Conservation (phyloP, 2,888 invertebrate species). For the Scaptodrosophila latifasciaeformis region DNA sequence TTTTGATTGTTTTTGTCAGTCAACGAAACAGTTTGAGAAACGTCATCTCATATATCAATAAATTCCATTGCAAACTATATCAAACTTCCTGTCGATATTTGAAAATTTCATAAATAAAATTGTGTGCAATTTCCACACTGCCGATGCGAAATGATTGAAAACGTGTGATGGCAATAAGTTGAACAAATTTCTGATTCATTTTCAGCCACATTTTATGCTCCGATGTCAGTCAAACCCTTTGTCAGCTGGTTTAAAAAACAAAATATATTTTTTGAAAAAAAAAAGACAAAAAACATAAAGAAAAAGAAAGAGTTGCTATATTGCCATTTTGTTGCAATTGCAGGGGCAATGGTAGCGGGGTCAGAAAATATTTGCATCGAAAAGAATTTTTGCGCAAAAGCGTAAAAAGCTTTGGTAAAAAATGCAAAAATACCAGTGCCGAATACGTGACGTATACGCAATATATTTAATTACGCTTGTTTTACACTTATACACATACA, state of each 20-base stretch:
- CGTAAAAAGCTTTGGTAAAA: conserved; percentile 6
- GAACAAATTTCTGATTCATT: conserved; percentile 41
- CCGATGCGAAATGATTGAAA: no score
- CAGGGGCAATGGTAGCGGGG: conserved; percentile 9
- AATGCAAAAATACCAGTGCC: conserved; percentile 6
- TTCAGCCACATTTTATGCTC: conserved; percentile 29
- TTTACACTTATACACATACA: background rate
- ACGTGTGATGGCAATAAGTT: conserved; percentile 13
- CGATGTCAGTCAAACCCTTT: conserved; percentile 52
- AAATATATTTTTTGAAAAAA: conserved; percentile 29
- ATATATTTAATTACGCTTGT: conserved; percentile 33
- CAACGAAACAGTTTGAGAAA: no score
- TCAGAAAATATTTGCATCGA: conserved; percentile 37
- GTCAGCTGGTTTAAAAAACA: conserved; percentile 45
- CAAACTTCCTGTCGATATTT: no score
- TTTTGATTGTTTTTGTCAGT: no score
- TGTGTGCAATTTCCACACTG: no score
- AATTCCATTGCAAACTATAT: no score
- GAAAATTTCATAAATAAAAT: no score
- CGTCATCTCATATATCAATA: no score
- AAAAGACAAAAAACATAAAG: background rate
- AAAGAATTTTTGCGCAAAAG: conserved; percentile 22
- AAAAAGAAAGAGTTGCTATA: conserved; percentile 22
- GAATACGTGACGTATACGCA: conserved; percentile 37
- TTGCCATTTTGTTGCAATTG: conserved; percentile 11